These are phyloP conservation scores for Ptychochromis oligacanthus DNA, from an alignment of 2,113 vertebrate genomes.

Conservation along the genomic window DNA sequence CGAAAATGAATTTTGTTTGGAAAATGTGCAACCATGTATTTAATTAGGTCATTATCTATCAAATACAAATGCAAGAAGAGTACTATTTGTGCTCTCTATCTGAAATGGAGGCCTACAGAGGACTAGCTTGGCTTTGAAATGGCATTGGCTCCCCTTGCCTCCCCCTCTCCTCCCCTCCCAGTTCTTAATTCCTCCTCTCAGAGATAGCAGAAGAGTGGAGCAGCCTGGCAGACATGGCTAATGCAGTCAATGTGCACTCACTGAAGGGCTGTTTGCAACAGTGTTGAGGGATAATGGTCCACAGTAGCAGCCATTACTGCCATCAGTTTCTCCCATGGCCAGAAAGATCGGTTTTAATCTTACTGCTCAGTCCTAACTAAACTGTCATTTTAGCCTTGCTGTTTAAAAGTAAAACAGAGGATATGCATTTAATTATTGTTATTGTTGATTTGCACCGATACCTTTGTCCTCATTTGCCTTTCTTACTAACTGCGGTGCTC, in stretches of 20 bases:
- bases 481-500: background rate
- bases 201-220: constrained; percentile 38
- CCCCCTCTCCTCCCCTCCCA: constrained; percentile 29
- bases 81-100: background rate
- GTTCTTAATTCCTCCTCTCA: constrained; percentile 20
- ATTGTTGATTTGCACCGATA: background rate
- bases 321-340: background rate
- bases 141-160: constrained; percentile 3
- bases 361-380: background rate
- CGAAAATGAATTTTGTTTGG: background rate
- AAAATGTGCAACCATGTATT: background rate
- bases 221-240: constrained; percentile 38
- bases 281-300: constrained; percentile 45
- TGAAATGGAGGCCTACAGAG: constrained; percentile 49
- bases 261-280: constrained; percentile 33
- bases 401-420: background rate
- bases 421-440: background rate
- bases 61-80: background rate
- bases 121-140: constrained; percentile 30
- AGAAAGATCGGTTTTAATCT: background rate
- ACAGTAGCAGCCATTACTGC: constrained; percentile 42
- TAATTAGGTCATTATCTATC: background rate
- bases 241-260: constrained; percentile 51
- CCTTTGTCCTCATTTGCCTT: background rate
- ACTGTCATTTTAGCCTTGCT: background rate